Base-by-base conservation (phyloP, 2,888 invertebrate genomes). In the Leptopilina myrica region DNA sequence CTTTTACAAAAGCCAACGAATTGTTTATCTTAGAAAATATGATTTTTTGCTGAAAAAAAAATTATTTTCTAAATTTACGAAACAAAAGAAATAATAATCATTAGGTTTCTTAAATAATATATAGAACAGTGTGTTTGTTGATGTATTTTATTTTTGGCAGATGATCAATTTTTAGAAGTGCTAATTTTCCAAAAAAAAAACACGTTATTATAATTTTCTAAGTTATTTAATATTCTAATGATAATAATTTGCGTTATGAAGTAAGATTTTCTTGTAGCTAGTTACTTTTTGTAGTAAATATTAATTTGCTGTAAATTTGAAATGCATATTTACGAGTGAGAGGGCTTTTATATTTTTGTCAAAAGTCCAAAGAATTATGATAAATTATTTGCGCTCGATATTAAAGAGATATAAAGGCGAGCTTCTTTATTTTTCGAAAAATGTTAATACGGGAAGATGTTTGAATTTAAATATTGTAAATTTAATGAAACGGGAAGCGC, bases 271-370 rank as follows among this genome's bases (percentile, higher is more conserved):
- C 8, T 12, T 69, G 33, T 33, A 33, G 33, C 33, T 33, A 53
- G 69, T 53, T 53, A 6, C 14, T 69, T 69, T 53, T 43, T 43
- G 49, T 49, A 49, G 20, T 12, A 14, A 53, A 53, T 53, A 49
- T 53, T n/a, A 69, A 69, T 69, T 20, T 69, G n/a, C 49, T 53
- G 53, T 69, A 69, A 69, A 69, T 69, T 53, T 53, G 26, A 53
- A 53, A 53, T 14, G 33, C 26, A 12, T 49, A 6, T 33, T 33
- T 33, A 33, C 5, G 3, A 4, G 5, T 12, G 14, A 53, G 53
- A 14, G 20, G 14, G 14, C 20, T 26, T 69, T 69, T 53, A 49
- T 14, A 26, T 3, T 69, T 69, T 69, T 69, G 69, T 26, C 69
- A 69, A 49, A 69, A 26, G 5, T 69, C 69, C 69, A 69, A 69